A percentile compares a stretch with the other conserved stretches of the same genome.
Evolutionary conservation across 2,888 invertebrate genomes (phyloP).

Genomic region (Keiferia lycopersicella): DNA sequence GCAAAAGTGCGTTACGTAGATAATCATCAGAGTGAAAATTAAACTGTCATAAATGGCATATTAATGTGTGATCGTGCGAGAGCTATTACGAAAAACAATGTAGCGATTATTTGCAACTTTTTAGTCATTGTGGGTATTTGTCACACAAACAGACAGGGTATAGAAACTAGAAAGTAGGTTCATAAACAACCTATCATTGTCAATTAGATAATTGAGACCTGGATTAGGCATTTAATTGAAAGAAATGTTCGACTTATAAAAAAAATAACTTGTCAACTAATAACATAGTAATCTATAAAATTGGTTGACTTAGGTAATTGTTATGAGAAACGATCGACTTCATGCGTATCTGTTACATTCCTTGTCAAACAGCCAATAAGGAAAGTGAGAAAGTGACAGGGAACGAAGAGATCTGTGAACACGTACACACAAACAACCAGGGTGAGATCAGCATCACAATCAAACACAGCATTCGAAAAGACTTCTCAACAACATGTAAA

Average conservation of each 20-base stretch:
- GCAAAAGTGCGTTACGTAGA: not conserved
- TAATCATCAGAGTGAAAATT: slow-evolving; percentile 8
- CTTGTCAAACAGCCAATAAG: slow-evolving; percentile 37
- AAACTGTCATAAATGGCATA: slow-evolving; percentile 19
- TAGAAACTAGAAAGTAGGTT: not conserved
- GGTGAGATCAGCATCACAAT: slow-evolving; percentile 46
- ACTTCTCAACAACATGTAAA: too few species aligned
- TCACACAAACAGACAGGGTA: not conserved
- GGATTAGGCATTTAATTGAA: too few species aligned
- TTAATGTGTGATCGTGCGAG: slow-evolving; percentile 20
- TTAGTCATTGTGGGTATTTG: not conserved
- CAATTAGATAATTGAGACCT: too few species aligned
- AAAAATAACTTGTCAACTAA: too few species aligned
- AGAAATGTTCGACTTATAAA: too few species aligned
- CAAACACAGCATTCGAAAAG: slow-evolving; percentile 15
- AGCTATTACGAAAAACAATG: slow-evolving; percentile 20
- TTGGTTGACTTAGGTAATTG: too few species aligned
- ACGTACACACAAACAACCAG: slow-evolving; percentile 33
- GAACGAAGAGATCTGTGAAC: slow-evolving; percentile 42
- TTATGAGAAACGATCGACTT: not conserved
- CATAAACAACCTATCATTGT: too few species aligned
- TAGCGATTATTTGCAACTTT: slow-evolving; percentile 4
- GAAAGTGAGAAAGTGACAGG: slow-evolving; percentile 51
- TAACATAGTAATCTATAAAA: too few species aligned
- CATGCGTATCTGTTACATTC: slow-evolving; percentile 40